Percentiles rank a stretch among this genome's conserved stretches.
These are phyloP conservation scores for Callithrix jacchus DNA, from an alignment of 2,113 vertebrate species.

Conservation along the genomic window DNA sequence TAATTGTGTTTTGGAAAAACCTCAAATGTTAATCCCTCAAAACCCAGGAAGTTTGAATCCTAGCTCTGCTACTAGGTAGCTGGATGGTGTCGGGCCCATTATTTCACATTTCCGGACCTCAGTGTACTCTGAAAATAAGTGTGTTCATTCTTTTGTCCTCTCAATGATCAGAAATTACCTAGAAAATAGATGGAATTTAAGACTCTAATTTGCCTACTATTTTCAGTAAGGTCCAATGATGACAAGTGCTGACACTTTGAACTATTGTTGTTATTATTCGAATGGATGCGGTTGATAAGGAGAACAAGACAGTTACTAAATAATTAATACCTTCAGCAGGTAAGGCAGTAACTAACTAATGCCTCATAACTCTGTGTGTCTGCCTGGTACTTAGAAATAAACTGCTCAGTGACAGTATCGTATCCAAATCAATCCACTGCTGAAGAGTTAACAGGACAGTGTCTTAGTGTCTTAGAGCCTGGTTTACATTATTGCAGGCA, in stretches of 20 bases:
- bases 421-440: background rate
- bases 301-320: background rate
- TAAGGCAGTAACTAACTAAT: too few relatives aligned
- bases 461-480: background rate
- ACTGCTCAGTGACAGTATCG: rapidly evolving
- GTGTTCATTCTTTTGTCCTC: background rate
- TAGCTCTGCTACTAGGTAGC: background rate
- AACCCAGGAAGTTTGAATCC: background rate
- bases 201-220: background rate
- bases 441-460: background rate
- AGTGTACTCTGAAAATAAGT: background rate
- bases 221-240: background rate
- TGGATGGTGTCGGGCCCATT: background rate
- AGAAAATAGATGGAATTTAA: background rate
- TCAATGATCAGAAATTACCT: background rate
- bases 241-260: background rate
- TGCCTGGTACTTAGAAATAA: background rate
- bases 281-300: background rate
- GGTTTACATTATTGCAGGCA: background rate
- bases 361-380: background rate
- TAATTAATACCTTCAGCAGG: background rate
- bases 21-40: background rate
- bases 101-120: background rate
- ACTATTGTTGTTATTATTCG: background rate
- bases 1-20: slow-evolving; percentile 55